phyloP scores from a whole-genome alignment of 2,888 invertebrate species.

The Ennomos erosarius region DNA sequence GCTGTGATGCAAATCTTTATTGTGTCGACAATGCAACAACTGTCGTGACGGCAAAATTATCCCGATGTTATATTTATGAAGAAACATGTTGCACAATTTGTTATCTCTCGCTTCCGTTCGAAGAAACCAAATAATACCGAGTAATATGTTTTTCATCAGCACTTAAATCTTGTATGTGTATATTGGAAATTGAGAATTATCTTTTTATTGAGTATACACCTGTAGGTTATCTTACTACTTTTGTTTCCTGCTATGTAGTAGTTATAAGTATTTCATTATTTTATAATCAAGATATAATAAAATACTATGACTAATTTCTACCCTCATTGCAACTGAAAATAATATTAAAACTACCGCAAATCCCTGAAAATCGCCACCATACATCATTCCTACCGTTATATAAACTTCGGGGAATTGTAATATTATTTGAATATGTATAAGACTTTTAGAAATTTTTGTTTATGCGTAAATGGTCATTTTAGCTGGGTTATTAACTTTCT shows the following conservation, averaged over 20 bases:
- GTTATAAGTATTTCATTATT: too few relatives aligned
- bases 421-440: too few relatives aligned
- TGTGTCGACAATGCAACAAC: constrained; percentile 25
- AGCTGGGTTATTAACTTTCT: too few relatives aligned
- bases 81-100: constrained; percentile 23
- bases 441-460: too few relatives aligned
- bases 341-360: too few relatives aligned
- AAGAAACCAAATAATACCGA: constrained; percentile 43
- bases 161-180: not conserved
- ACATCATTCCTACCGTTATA: too few relatives aligned
- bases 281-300: constrained; percentile 3
- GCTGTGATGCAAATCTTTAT: constrained; percentile 36
- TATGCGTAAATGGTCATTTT: too few relatives aligned
- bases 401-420: too few relatives aligned
- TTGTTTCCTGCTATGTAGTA: constrained; percentile 3
- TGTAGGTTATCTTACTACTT: constrained; percentile 8
- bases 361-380: too few relatives aligned
- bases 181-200: constrained; percentile 21
- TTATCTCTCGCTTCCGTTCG: constrained; percentile 46
- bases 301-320: too few relatives aligned
- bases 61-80: constrained; percentile 24
- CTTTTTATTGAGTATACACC: not conserved
- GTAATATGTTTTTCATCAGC: constrained; percentile 42
- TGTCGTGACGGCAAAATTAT: constrained; percentile 32
- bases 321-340: too few relatives aligned